These are phyloP conservation scores for Tipula vernalis DNA, from an alignment of 2,888 invertebrate genomes.

Conservation along the genomic window DNA sequence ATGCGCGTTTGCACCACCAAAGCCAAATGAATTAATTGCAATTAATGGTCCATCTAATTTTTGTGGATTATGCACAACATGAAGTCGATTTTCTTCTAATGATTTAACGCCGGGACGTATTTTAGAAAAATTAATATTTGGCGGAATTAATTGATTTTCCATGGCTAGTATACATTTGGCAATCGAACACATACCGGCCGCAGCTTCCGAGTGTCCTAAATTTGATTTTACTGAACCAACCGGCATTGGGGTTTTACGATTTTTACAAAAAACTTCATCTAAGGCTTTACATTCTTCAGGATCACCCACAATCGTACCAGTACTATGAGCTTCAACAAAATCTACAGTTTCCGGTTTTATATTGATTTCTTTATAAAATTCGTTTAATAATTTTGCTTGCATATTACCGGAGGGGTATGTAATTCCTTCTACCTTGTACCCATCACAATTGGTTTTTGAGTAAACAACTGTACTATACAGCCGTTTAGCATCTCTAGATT, in stretches of 20 bases:
- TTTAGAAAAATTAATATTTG: slow-evolving; percentile 66
- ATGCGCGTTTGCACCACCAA: no score
- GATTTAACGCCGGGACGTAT: slow-evolving; percentile 49
- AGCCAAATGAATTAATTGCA: no score
- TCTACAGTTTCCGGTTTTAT: slow-evolving; percentile 67
- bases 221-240: no score
- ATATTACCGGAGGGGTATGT: slow-evolving; percentile 50
- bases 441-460: slow-evolving; percentile 44
- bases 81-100: slow-evolving; percentile 45
- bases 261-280: slow-evolving; percentile 62
- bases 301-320: no score
- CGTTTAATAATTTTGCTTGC: slow-evolving; percentile 29
- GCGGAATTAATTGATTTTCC: slow-evolving; percentile 42
- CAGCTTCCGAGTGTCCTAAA: slow-evolving; percentile 51
- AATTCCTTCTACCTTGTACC: slow-evolving; percentile 46
- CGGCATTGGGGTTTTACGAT: slow-evolving; percentile 63
- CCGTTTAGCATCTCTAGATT: slow-evolving; percentile 46
- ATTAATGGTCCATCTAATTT: no score
- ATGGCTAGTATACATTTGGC: slow-evolving; percentile 26
- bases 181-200: slow-evolving; percentile 69
- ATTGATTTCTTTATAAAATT: slow-evolving; percentile 55
- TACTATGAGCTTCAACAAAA: slow-evolving; percentile 19
- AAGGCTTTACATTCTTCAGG: slow-evolving; percentile 47
- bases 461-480: slow-evolving; percentile 59
- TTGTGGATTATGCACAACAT: slow-evolving; percentile 53